These are phyloP conservation scores for Potorous gilbertii DNA, from an alignment of 2,797 vertebrate species.

Conservation along the genomic window DNA sequence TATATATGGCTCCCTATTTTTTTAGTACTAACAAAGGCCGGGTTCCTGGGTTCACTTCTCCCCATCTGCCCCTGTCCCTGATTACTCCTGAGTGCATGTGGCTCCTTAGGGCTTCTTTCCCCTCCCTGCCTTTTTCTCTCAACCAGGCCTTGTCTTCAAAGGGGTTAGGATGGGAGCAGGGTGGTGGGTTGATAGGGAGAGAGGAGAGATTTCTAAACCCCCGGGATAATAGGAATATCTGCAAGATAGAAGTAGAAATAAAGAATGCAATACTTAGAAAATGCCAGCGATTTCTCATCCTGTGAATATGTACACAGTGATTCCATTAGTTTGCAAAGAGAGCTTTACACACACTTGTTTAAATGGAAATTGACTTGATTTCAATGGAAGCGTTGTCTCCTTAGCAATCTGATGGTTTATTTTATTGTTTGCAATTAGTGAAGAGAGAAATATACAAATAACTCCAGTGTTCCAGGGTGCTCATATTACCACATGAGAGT, in stretches of 20 bases:
- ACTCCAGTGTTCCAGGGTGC: background rate
- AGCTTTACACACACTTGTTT: slow-evolving; percentile 65
- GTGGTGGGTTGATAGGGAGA: too few relatives aligned
- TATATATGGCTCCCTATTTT: background rate
- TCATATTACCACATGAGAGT: background rate
- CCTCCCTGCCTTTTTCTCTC: background rate
- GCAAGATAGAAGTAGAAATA: background rate
- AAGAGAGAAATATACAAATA: slow-evolving; percentile 69
- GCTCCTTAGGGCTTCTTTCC: background rate
- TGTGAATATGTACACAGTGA: slow-evolving; percentile 57
- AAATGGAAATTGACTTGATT: slow-evolving; percentile 77
- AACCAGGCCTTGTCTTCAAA: background rate
- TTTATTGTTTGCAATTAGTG: slow-evolving; percentile 77
- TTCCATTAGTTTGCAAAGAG: slow-evolving; percentile 65
- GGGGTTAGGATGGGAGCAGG: background rate
- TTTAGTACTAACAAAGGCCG: background rate
- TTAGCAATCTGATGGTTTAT: slow-evolving; percentile 70
- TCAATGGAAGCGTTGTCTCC: slow-evolving; percentile 53
- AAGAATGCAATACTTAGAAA: background rate
- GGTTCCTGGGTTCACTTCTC: background rate
- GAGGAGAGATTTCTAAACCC: background rate
- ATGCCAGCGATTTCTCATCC: slow-evolving; percentile 48
- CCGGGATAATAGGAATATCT: background rate
- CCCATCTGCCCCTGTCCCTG: background rate
- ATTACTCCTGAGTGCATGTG: background rate